Evolutionary conservation across 2,113 vertebrate genomes (phyloP), one percentile per base, ranked within the genome.

Genomic region (Chloebia gouldiae): DNA sequence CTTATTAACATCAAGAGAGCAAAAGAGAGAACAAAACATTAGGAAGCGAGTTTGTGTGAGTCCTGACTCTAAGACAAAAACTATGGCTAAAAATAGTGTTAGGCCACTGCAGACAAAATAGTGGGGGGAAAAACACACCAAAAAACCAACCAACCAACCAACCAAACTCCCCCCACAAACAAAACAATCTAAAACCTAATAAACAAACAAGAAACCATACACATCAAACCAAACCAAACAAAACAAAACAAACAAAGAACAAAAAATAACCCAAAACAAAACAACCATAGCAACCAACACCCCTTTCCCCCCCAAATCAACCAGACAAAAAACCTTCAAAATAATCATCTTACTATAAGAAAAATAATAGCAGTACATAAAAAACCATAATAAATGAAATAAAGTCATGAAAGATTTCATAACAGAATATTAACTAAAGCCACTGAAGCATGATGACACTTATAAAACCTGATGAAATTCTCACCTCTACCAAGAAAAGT

Each of bases 41-140:
- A 44, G 54, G 49, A 59, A 85, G 6, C 13, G 72, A 69, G 4
- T 60, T 87, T 6, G 4, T 15, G 1, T 72, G 28, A 77, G 25
- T 65, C 42, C 16, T 73, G 27, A 86, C 28, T 59, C 30, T 31
- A 23, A 76, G 14, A 56, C 10, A 60, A 81, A 85, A 76, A 12
- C 7, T 39, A 2, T 23, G 44, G 5, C 27, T 88, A 61, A 93
- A 63, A 60, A 8, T n/a, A 66, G 21, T 66, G 13, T 3, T 31
- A 30, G 16, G 17, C 57, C 35, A 45, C 15, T 39, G 23, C 13
- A 61, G 23, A 39, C 6, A 69, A 68, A 80, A 51, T 5, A 53
- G 3, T 28, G 3, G 5, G 13, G 5, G 2, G n/a, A 22, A 14
- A 15, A 16, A 10, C 1, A 39, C 6, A 19, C 33, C 2, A 54